Percentiles rank a stretch among this genome's conserved stretches.
Evolutionary conservation across 1,140 invertebrate species (phyloP).

Genomic region (Augochlora pura): DNA sequence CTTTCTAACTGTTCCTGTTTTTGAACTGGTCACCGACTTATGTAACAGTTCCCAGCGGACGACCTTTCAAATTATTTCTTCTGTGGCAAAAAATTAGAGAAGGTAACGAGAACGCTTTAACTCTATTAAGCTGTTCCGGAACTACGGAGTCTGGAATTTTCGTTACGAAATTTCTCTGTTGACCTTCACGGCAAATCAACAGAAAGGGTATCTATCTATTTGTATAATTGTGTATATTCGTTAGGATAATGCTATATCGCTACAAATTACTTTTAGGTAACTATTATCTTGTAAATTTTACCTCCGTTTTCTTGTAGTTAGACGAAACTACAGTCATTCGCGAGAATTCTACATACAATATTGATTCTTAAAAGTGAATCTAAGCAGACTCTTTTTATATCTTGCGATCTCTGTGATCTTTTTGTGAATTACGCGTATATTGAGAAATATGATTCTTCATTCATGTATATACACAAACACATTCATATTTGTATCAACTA

Average conservation of each 20-base stretch:
- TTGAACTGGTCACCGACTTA: background rate
- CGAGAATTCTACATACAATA: no score
- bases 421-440: no score
- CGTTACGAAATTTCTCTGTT: constrained; percentile 22
- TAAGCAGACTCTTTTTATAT: no score
- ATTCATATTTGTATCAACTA: no score
- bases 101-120: constrained; percentile 1
- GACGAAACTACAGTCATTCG: no score
- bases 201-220: constrained; percentile 4
- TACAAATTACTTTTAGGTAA: constrained; percentile 2
- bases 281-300: background rate
- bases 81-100: background rate
- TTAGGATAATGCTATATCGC: background rate
- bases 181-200: constrained; percentile 28
- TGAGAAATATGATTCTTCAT: no score
- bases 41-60: constrained; percentile 11
- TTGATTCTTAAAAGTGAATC: no score
- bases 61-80: constrained; percentile 38
- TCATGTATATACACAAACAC: no score
- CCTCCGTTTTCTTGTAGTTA: background rate
- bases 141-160: constrained; percentile 18
- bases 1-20: constrained; percentile 30
- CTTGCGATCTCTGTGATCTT: no score
- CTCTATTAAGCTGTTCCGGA: constrained; percentile 34
- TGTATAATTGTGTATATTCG: background rate